phyloP scores from a whole-genome alignment of 2,113 vertebrate genomes.

The Oriolus oriolus region DNA sequence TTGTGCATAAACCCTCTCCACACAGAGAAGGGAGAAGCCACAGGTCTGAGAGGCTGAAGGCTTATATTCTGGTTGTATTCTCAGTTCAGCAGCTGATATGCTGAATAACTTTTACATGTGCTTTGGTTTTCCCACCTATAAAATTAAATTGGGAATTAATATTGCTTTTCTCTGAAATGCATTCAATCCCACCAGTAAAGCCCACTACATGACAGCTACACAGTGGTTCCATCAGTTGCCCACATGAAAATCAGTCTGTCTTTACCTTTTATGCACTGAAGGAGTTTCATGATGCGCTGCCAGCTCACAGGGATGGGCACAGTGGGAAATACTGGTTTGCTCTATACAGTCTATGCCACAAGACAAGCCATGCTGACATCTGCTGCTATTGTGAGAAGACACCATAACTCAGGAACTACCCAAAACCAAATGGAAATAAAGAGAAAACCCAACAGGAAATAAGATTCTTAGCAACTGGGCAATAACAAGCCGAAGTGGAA shows the following conservation, averaged over 20 bases:
- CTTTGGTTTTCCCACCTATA: neutral
- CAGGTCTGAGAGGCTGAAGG: neutral
- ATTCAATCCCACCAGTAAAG: neutral
- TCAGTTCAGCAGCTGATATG: neutral
- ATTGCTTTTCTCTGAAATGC: neutral
- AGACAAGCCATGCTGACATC: neutral
- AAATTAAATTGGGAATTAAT: neutral
- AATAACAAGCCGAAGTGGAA: neutral
- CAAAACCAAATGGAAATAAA: constrained; percentile 3
- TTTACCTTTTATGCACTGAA: neutral
- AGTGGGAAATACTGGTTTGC: neutral
- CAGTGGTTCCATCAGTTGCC: neutral
- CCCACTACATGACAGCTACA: neutral
- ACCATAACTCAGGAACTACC: neutral
- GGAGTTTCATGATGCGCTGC: neutral
- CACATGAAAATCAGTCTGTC: neutral
- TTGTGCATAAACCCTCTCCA: neutral
- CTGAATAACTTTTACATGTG: neutral
- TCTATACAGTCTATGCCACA: neutral
- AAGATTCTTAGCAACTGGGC: neutral
- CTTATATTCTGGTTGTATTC: neutral
- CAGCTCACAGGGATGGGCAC: neutral
- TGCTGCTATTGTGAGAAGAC: neutral
- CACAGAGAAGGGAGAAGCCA: neutral
- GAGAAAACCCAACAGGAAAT: neutral